phyloP scores from a whole-genome alignment of 2,797 vertebrate genomes.

The Cheirogaleus major region DNA sequence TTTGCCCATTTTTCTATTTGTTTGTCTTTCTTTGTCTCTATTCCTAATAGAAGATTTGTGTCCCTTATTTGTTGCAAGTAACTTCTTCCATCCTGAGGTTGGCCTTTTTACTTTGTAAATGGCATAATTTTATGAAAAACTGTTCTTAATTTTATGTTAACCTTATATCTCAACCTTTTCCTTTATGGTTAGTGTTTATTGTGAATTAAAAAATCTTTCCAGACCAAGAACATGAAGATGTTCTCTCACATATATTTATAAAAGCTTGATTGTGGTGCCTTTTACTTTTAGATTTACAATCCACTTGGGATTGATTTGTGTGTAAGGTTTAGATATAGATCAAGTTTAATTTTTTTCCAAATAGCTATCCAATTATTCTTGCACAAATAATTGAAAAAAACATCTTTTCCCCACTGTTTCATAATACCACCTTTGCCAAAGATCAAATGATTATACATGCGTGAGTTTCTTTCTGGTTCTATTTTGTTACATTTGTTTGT shows the following conservation, averaged over 20 bases:
- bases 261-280: background rate
- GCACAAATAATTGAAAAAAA: background rate
- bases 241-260: slow-evolving; percentile 1
- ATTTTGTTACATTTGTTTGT: background rate
- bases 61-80: background rate
- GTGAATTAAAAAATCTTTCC: background rate
- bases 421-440: background rate
- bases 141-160: background rate
- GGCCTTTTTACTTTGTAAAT: background rate
- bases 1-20: background rate
- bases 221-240: background rate
- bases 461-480: background rate
- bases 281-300: background rate
- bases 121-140: background rate
- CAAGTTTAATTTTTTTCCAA: background rate
- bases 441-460: background rate
- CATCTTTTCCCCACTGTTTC: background rate
- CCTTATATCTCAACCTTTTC: background rate
- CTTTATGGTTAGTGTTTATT: background rate
- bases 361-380: background rate
- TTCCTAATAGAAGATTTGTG: background rate
- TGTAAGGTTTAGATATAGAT: background rate
- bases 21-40: background rate
- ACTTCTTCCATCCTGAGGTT: background rate
- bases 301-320: background rate